Base-by-base conservation (phyloP, 2,113 vertebrate species). In the Chroicocephalus ridibundus region DNA sequence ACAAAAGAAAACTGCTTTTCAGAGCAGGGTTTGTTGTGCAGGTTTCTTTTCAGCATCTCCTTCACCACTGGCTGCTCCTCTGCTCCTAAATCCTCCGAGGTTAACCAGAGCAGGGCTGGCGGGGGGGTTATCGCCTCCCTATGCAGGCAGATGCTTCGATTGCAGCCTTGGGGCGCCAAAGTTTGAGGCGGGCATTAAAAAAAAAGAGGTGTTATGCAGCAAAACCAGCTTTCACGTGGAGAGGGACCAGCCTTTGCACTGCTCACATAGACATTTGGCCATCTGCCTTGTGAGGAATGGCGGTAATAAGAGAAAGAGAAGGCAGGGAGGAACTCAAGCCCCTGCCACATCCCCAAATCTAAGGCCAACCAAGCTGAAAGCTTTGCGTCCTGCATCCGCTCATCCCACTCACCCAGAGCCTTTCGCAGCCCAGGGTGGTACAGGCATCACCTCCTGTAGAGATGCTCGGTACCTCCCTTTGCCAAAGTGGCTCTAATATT, bases 211-310 rank as follows among this genome's bases (percentile, higher is more conserved):
- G 13, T 55, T 57, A 14, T 0, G 3, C 0, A 4, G 38, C 26
- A 68, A 80, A 84, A 55, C 3, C 3, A 26, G 26, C 22, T 44
- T 32, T 42, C 38, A 7, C 3, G 1, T 2, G 5, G 20, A 12
- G 21, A 62, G 24, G 15, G 13, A 64, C 21, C n/a, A 27, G 47
- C 54, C 46, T 20, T 58, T 31, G 29, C 11, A 18, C 21, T 13
- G 49, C 64, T 57, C 16, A 9, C 0, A 0, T 38, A 6, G 3
- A 2, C 2, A 2, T 46, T 64, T 15, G 11, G 57, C 21, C 22
- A 9, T 9, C 20, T 14, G 29, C 27, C 62, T 46, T 76, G 38
- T 46, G 34, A 52, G 24, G 49, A 25, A 34, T 19, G 46, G 13
- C 7, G 11, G 18, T 26, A 18, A 26, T 4, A 4, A 51, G 18